Base-by-base conservation (phyloP, 2,113 vertebrate species). In the Podarcis cretensis region DNA sequence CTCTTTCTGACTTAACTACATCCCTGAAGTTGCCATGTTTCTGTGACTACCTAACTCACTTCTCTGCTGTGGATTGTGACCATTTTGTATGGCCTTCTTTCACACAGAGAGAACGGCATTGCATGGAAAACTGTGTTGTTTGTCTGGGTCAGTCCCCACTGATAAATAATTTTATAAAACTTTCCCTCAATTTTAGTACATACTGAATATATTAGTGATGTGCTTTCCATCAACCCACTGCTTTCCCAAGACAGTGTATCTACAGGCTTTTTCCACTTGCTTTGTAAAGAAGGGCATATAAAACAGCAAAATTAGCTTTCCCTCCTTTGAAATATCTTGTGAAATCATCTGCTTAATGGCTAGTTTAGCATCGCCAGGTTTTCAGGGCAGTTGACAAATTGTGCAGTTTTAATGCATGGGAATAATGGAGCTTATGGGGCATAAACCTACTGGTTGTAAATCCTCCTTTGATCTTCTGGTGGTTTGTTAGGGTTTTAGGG, bases 291-390 rank as follows among this genome's bases (percentile, higher is more conserved):
- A 30, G 76, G 69, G 35, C 73, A 87, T 80, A 27, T 79, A 90
- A 84, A 54, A 35, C 66, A 20, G 40, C 27, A 81, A 57, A 83
- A 80, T 71, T 68, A 13, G 1, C 0, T 0, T 48, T 85, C 84
- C 73, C 9, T 1, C 5, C 37, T 77, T 85, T 85, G 65, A 69
- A 37, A 71, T 83, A 35, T 59, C 13, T 66, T 83, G 35, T 89
- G 87, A 88, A 87, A 90, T 87, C 77, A 89, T 88, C 5, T 77
- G 48, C 27, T 48, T 90, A 84, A 76, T 84, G 59, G 65, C 3
- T 81, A 90, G 14, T 16, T 16, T 54, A 63, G 8, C 10, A 4
- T 68, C 83, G 27, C 85, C 69, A 92, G 57, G 20, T 75, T 89
- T 92, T 85, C 87, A 77, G 83, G 12, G 23, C 89, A 35, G 59